Evolutionary conservation across 2,113 vertebrate genomes (phyloP), one percentile per base, ranked within the genome.

Genomic region (Procavia capensis): DNA sequence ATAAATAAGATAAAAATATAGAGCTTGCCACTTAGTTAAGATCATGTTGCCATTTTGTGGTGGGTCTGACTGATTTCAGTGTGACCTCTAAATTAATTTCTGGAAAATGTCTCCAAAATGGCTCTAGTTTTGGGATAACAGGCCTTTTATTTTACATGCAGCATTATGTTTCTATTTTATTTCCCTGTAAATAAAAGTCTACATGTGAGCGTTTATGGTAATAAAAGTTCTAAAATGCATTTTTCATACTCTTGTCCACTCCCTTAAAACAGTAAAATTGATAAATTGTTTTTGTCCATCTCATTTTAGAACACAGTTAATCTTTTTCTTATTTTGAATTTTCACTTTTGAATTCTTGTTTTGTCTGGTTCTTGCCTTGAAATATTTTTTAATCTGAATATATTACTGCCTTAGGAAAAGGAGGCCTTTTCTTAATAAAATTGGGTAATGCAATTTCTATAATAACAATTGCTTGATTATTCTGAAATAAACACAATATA

Each of bases 181-280:
- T 81, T 85, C 54, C 85, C 45, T 90, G 83, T 95, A 95, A 91
- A 92, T 96, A 95, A 97, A 93, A 87, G 90, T 89, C 17, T 25
- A 76, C 89, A 86, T 88, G 20, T 86, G 86, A 91, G 72, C 75
- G 94, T 81, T 89, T 92, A 80, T 86, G 78, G 80, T 54, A 93
- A 91, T 31, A 43, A 39, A 80, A 84, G 47, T 16, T 61, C 93
- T 64, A 29, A 70, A 61, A 93, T 91, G 47, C n/a, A 84, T 72
- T 90, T 91, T 95, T 83, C 47, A 88, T 74, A 54, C 45, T 89
- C 75, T 83, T 68, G 85, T 94, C 74, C 66, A 78, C 43, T 90
- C 61, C 76, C 68, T 79, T 59, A 72, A 91, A 96, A 84, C 8
- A 78, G 64, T 93, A 78, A 45, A 94, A 87, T 47, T 88, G 85